phyloP scores from a whole-genome alignment of 2,113 vertebrate species.

The Paramormyrops kingsleyae region DNA sequence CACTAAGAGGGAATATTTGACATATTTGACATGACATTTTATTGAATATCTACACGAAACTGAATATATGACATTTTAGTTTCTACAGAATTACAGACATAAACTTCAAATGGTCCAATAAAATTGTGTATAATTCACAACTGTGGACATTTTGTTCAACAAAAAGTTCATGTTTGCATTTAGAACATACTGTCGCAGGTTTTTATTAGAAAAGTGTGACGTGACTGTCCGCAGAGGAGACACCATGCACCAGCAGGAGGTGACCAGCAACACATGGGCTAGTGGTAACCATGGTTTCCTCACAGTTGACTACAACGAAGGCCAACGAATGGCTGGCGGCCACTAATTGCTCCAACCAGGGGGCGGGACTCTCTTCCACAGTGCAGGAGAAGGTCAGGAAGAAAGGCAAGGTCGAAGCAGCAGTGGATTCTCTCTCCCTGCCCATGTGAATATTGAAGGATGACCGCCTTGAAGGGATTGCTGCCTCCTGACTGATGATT shows the following conservation, averaged over 20 bases:
- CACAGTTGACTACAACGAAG: background rate
- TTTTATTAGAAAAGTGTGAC: background rate
- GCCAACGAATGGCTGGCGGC: background rate
- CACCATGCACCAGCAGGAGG: background rate
- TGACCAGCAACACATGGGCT: background rate
- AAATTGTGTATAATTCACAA: background rate
- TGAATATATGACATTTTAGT: conserved; percentile 5
- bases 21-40: conserved; percentile 9
- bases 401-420: background rate
- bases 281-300: background rate
- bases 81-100: conserved; percentile 10
- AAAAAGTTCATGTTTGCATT: conserved; percentile 16
- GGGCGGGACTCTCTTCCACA: background rate
- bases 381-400: background rate
- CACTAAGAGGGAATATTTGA: background rate
- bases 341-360: background rate
- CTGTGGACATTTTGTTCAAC: background rate
- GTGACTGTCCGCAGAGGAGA: background rate
- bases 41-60: conserved; percentile 11
- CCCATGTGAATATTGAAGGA: background rate
- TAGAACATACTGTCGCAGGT: background rate
- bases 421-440: background rate
- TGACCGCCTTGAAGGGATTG: background rate
- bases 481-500: background rate
- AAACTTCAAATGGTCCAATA: conserved; percentile 4